Base-by-base conservation (phyloP, 1,140 invertebrate species). In the Sitophilus oryzae region DNA sequence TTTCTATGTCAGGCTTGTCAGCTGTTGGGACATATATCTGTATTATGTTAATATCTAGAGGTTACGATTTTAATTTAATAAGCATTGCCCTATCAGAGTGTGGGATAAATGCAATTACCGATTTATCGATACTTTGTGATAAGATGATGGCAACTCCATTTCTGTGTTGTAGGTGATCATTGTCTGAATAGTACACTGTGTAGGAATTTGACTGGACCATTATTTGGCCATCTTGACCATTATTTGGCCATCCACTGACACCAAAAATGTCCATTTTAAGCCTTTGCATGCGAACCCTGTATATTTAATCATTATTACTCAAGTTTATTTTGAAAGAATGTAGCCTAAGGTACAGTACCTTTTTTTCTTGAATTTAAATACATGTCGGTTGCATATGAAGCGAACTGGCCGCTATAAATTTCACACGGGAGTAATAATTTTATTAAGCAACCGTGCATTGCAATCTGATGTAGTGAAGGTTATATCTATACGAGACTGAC, bases 31-130 rank as follows among this genome's bases (percentile, higher is more conserved):
- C n/a, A 30, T 52, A 52, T 18, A 18, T 6, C 15, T 44, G 40
- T 52, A 52, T 44, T 41, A 42, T 42, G n/a, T 42, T 52, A 16
- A 52, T 42, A 19, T 52, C 40, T 41, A 30, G 14, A 30, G 50
- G 22, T 6, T 20, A 35, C 18, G 21, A 42, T 14, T 42, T 18
- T 14, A 52, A 16, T 34, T 52, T 42, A 23, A 52, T 16, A 30
- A 52, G 21, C 38, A 52, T 52, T 30, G 11, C 42, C 15, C 50
- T 42, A 44, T 43, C 35, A 30, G 41, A 43, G 23, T 23, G 35
- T 41, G 19, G 15, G 20, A 52, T 41, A 25, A 42, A 42, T 22
- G 37, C 19, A 20, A 6, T 42, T 43, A 51, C 49, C 10, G n/a
- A 20, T 20, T 41, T 44, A 25, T 19, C 36, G 15, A 22, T 19